These are phyloP conservation scores for Thaleichthys pacificus DNA, from an alignment of 2,797 vertebrate genomes.

Conservation along the genomic window DNA sequence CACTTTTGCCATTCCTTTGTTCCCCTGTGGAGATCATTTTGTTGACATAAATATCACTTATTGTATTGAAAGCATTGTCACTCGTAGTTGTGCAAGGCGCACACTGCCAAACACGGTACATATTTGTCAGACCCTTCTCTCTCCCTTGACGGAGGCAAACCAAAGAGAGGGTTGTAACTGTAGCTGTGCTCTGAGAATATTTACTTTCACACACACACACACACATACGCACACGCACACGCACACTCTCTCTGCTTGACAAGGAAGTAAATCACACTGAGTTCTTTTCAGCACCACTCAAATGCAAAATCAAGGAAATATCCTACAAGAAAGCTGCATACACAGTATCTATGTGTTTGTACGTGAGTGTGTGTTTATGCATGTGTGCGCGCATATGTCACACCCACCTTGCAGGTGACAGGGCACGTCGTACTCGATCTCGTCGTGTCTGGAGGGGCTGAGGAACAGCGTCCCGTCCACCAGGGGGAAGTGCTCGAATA, in stretches of 20 bases:
- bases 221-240: neutral
- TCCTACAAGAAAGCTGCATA: neutral
- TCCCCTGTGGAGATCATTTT: no score
- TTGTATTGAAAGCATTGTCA: no score
- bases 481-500: constrained; percentile 97
- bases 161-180: no score
- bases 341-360: neutral
- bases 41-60: no score
- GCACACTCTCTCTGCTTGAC: neutral
- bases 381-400: neutral
- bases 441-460: constrained; percentile 95
- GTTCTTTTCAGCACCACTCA: neutral
- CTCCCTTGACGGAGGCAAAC: no score
- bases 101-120: no score
- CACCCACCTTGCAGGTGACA: constrained; percentile 97
- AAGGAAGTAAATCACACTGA: neutral
- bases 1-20: no score
- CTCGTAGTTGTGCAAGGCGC: no score
- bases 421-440: constrained; percentile 98
- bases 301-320: neutral
- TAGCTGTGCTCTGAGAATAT: no score
- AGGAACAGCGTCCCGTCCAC: constrained; percentile 97
- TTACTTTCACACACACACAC: neutral
- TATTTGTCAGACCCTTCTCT: no score
- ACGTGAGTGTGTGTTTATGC: neutral